Conservation (phyloP, 1,140 invertebrate genomes). For the Panagrolaimus sp. region DNA sequence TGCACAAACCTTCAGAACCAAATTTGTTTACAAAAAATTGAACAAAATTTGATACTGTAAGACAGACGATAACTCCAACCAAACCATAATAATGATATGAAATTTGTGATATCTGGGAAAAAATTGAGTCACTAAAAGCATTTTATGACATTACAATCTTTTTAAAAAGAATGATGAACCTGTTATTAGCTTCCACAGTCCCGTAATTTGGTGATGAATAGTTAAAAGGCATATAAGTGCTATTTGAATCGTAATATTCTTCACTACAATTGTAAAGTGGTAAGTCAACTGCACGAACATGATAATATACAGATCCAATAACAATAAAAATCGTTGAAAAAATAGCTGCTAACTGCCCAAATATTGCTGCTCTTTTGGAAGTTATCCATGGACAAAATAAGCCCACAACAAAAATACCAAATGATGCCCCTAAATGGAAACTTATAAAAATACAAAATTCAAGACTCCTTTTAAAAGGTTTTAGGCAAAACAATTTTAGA, state of each 20-base stretch:
- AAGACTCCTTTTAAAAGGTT: too few relatives aligned
- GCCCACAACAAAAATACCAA: constrained; percentile 40
- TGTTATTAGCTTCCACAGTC: constrained; percentile 17
- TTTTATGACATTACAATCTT: background rate
- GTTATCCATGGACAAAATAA: constrained; percentile 40
- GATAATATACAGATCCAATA: constrained; percentile 22
- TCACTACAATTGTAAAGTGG: constrained; percentile 13
- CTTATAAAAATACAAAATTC: too few relatives aligned
- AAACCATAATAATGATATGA: constrained; percentile 36
- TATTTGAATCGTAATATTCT: constrained; percentile 50
- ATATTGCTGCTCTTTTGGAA: constrained; percentile 30
- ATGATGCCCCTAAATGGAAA: constrained; percentile 22
- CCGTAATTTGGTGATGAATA: background rate
- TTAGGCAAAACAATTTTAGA: too few relatives aligned
- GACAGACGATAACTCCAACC: constrained; percentile 25
- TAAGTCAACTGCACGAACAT: constrained; percentile 16
- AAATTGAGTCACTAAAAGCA: constrained; percentile 19
- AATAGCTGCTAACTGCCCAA: constrained; percentile 26
- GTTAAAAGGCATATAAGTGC: background rate
- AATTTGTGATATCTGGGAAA: constrained; percentile 18
- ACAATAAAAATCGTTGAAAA: constrained; percentile 18
- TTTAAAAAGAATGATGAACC: background rate
- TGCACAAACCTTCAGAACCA: background rate
- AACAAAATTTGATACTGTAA: constrained; percentile 23
- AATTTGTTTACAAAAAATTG: constrained; percentile 15